Evolutionary conservation across 2,113 vertebrate species (phyloP).

Genomic region (Siphamia tubifer): DNA sequence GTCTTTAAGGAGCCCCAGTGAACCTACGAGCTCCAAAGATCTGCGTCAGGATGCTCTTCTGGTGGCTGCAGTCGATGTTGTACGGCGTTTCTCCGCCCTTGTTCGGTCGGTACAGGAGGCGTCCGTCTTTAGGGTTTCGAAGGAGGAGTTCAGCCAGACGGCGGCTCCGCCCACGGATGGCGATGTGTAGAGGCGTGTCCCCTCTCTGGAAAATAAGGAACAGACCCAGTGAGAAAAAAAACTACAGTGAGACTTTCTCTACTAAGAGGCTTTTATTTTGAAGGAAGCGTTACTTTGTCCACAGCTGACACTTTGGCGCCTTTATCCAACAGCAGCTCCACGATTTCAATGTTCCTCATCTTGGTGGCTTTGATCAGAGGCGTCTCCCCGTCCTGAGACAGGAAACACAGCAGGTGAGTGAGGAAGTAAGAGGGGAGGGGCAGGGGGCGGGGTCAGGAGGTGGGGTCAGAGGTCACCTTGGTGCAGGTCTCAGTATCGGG

Average conservation of each 20-base stretch:
- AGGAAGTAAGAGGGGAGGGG: neutral
- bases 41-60: slow-evolving; percentile 98
- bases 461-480: slow-evolving; percentile 81
- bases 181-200: slow-evolving; percentile 96
- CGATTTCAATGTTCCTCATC: slow-evolving; percentile 97
- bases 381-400: slow-evolving; percentile 90
- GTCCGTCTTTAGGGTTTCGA: slow-evolving; percentile 95
- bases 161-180: slow-evolving; percentile 93
- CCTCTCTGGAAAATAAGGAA: slow-evolving; percentile 83
- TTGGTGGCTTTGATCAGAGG: slow-evolving; percentile 98
- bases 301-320: slow-evolving; percentile 95
- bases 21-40: slow-evolving; percentile 96
- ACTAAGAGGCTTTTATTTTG: neutral
- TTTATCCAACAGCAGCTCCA: slow-evolving; percentile 96
- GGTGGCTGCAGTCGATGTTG: slow-evolving; percentile 98
- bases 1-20: no score
- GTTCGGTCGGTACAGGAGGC: slow-evolving; percentile 95
- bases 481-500: slow-evolving; percentile 96
- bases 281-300: slow-evolving; percentile 87
- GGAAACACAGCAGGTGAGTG: neutral
- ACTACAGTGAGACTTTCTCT: neutral
- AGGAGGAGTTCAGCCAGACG: slow-evolving; percentile 94
- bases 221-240: neutral
- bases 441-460: neutral
- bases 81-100: slow-evolving; percentile 97